These are phyloP conservation scores for Nemapogon koenigi DNA, from an alignment of 2,888 invertebrate genomes.

Conservation along the genomic window DNA sequence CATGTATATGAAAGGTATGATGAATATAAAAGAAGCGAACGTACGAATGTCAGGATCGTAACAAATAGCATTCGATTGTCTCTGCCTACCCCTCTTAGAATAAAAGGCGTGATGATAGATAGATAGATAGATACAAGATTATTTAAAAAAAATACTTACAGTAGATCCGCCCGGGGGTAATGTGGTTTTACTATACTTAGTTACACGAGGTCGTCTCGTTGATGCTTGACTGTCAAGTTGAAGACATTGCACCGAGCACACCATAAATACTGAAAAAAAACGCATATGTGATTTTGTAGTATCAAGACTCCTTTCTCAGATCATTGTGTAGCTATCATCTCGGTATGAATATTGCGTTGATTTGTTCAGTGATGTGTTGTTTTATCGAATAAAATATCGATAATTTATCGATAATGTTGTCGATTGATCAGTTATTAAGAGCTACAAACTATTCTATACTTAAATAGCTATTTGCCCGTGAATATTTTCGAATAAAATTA, in stretches of 20 bases:
- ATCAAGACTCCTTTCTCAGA: too few relatives aligned
- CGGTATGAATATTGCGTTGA: constrained; percentile 1
- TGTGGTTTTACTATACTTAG: constrained; percentile 69
- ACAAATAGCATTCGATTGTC: background rate
- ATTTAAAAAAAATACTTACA: constrained; percentile 26
- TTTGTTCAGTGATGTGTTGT: constrained; percentile 1
- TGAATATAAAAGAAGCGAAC: background rate
- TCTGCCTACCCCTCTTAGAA: background rate
- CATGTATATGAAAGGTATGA: too few relatives aligned
- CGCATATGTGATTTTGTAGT: too few relatives aligned
- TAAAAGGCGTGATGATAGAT: background rate
- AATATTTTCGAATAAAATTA: too few relatives aligned
- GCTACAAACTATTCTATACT: too few relatives aligned
- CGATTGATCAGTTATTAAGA: background rate
- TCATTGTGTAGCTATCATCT: too few relatives aligned
- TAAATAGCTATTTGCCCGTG: too few relatives aligned
- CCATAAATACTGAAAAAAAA: constrained; percentile 38
- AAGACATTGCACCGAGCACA: constrained; percentile 48
- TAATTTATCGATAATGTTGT: background rate
- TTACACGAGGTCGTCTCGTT: constrained; percentile 69
- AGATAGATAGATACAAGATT: background rate
- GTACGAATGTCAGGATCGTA: background rate
- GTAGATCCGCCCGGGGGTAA: constrained; percentile 46
- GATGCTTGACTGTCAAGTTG: constrained; percentile 67
- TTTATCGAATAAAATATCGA: background rate